Base-by-base conservation (phyloP, 2,888 invertebrate genomes). In the Crocallis elinguaria region DNA sequence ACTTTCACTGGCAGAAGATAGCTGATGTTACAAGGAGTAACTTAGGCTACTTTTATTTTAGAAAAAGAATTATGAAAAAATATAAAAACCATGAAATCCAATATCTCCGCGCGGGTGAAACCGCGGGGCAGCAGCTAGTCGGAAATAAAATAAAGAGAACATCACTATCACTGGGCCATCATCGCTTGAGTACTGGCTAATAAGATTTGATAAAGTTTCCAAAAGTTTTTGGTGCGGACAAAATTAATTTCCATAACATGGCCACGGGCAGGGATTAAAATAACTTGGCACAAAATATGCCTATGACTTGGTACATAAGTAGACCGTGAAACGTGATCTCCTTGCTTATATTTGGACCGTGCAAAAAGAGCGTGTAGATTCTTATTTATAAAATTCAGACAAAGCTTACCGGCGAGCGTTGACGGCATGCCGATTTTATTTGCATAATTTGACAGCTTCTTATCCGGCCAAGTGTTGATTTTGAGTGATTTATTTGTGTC, bases 401-500 rank as follows among this genome's bases (percentile, higher is more conserved):
- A 29, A 42, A 43, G 44, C 39, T 46, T 50, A 60, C 49, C 49
- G n/a, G n/a, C n/a, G 37, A 30, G 48, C 21, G 46, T 49, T 49
- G 49, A 54, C 32, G 50, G 32, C 48, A 38, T 51, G 44, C 17
- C 35, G 11, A 23, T 33, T 33, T 41, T 61, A 61, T 64, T 61
- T 56, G 44, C 57, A 54, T 56, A 66, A 56, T 48, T 29, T 27
- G 30, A 56, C 61, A 32, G 38, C 53, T 49, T 60, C 50, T 53
- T 49, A 35, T 57, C 36, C 36, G 49, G 37, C 19, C 42, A 35
- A 49, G 37, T 54, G 39, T 48, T 38, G 43, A 33, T 52, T 57
- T 21, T 39, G 35, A 44, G 3, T 48, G 45, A 53, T 56, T 44
- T 54, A 60, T 62, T 59, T 51, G 57, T 55, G 64, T 62, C 62